These are phyloP conservation scores for Jaculus jaculus DNA, from an alignment of 2,113 vertebrate genomes.

Conservation along the genomic window DNA sequence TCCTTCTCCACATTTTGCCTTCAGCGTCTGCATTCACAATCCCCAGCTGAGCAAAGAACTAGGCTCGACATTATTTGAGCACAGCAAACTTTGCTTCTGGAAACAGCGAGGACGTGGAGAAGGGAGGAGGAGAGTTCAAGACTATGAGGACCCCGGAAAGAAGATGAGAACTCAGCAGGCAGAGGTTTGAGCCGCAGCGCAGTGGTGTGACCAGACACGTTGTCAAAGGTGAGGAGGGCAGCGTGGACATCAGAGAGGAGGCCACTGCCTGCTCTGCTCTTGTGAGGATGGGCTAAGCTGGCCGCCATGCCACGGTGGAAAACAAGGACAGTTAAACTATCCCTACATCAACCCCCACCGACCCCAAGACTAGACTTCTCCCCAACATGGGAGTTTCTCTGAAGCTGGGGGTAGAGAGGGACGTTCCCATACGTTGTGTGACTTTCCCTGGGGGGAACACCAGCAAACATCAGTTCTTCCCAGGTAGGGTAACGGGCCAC, in stretches of 20 bases:
- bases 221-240: neutral
- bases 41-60: neutral
- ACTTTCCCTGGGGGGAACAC: neutral
- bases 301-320: rapidly evolving
- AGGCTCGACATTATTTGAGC: neutral
- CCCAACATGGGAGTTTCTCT: neutral
- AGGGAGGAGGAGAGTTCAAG: neutral
- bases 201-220: rapidly evolving
- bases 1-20: neutral
- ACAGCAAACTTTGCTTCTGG: neutral
- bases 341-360: neutral
- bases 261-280: neutral
- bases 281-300: rapidly evolving
- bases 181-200: no score
- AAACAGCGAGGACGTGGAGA: no score
- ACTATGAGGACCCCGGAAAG: rapidly evolving
- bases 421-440: neutral
- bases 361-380: neutral
- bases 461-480: neutral
- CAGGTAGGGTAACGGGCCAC: neutral
- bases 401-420: neutral
- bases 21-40: neutral
- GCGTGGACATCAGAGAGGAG: neutral
- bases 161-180: neutral
- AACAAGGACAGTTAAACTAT: no score